Conservation (phyloP, 2,113 vertebrate genomes). For the Pelecanoides urinatrix region DNA sequence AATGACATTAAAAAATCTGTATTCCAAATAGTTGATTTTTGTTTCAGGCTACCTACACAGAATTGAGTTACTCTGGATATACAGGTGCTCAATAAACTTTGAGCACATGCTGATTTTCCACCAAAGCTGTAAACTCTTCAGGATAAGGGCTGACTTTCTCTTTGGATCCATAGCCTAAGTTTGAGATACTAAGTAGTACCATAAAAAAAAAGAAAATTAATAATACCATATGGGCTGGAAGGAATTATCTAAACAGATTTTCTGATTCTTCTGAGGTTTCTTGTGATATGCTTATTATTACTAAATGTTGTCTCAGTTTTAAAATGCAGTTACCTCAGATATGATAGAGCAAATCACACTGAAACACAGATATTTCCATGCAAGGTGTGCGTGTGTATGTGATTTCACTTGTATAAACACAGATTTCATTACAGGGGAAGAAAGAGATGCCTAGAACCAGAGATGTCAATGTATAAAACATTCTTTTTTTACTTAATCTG, state of each 20-base stretch:
- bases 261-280: background rate
- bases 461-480: background rate
- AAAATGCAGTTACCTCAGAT: background rate
- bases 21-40: background rate
- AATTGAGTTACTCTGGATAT: background rate
- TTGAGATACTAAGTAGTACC: background rate
- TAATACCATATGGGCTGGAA: background rate
- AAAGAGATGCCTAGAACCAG: background rate
- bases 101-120: background rate
- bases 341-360: background rate
- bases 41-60: background rate
- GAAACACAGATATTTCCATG: background rate
- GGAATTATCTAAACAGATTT: background rate
- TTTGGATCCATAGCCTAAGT: background rate
- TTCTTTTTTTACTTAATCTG: background rate
- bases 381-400: background rate
- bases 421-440: background rate
- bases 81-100: background rate
- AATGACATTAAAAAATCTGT: background rate
- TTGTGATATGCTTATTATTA: background rate
- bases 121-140: background rate
- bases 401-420: background rate
- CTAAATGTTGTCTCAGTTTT: background rate
- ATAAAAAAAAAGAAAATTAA: background rate
- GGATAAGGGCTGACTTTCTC: background rate